These are phyloP conservation scores for Hypolimnas misippus DNA, from an alignment of 2,888 invertebrate genomes.

Conservation along the genomic window DNA sequence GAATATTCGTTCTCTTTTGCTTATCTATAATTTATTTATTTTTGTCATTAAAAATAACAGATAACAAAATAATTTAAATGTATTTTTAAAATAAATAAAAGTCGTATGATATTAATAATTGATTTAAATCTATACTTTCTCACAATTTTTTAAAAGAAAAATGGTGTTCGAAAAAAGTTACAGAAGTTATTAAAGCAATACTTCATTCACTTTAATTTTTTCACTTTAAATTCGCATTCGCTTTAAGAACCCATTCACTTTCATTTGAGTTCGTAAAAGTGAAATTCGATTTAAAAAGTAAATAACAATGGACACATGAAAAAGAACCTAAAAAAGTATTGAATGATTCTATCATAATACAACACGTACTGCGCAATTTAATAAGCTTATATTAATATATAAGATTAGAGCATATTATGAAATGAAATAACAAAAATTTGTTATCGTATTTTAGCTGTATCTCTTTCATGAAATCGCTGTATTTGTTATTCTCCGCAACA, in stretches of 20 bases:
- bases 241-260: slow-evolving; percentile 48
- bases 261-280: slow-evolving; percentile 58
- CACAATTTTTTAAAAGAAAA: slow-evolving; percentile 4
- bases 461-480: slow-evolving; percentile 1
- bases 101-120: too few relatives aligned
- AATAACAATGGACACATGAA: slow-evolving; percentile 39
- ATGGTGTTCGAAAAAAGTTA: neutral
- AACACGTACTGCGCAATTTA: neutral
- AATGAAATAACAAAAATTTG: neutral
- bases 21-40: too few relatives aligned
- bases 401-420: neutral
- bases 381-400: neutral
- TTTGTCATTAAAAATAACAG: neutral
- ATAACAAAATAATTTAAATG: too few relatives aligned
- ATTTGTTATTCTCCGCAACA: neutral
- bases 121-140: too few relatives aligned
- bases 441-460: neutral
- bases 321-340: slow-evolving; percentile 18
- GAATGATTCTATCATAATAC: slow-evolving; percentile 19
- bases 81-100: too few relatives aligned
- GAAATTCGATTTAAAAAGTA: slow-evolving; percentile 56
- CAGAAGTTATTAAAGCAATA: slow-evolving; percentile 10
- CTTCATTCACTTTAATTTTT: slow-evolving; percentile 8
- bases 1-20: neutral
- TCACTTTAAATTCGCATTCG: neutral